phyloP scores from a whole-genome alignment of 2,113 vertebrate species.

The Plectropomus leopardus region DNA sequence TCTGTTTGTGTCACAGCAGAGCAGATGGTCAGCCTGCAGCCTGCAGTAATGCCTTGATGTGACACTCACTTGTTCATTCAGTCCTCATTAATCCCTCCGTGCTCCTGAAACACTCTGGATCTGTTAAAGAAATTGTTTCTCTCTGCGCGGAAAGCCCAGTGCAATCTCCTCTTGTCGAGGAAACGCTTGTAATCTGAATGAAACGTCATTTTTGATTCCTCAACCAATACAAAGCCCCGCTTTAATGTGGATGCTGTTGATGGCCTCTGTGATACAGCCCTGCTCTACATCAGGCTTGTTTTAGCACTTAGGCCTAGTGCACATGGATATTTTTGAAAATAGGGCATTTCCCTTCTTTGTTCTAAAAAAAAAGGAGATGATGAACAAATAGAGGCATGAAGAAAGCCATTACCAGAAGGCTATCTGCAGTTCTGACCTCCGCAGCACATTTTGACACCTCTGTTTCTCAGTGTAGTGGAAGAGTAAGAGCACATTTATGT shows the following conservation, averaged over 20 bases:
- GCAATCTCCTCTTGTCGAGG: slow-evolving; percentile 1
- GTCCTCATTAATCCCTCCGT: slow-evolving; percentile 66
- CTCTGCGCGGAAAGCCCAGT: slow-evolving; percentile 1
- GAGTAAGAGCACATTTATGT: too few species aligned
- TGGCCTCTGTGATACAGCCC: background rate
- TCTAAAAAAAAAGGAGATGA: too few species aligned
- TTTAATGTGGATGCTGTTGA: background rate
- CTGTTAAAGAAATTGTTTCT: slow-evolving; percentile 29
- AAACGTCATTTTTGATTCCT: background rate
- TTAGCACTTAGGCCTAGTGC: too few species aligned
- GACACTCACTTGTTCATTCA: slow-evolving; percentile 74
- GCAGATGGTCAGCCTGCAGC: slow-evolving; percentile 86
- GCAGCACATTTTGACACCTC: too few species aligned
- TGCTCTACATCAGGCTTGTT: background rate
- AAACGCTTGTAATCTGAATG: slow-evolving; percentile 14
- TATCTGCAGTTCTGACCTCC: too few species aligned
- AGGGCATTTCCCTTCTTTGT: too few species aligned
- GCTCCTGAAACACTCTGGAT: slow-evolving; percentile 50
- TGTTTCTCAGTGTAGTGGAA: too few species aligned
- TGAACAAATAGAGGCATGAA: too few species aligned
- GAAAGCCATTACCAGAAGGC: too few species aligned
- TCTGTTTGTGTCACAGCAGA: slow-evolving; percentile 85
- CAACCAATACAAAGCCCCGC: background rate
- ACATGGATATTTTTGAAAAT: too few species aligned
- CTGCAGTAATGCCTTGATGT: slow-evolving; percentile 75